Percentiles rank a stretch among this genome's conserved stretches.
Conservation (phyloP, 2,113 vertebrate genomes). For the Oncorhynchus masou region DNA sequence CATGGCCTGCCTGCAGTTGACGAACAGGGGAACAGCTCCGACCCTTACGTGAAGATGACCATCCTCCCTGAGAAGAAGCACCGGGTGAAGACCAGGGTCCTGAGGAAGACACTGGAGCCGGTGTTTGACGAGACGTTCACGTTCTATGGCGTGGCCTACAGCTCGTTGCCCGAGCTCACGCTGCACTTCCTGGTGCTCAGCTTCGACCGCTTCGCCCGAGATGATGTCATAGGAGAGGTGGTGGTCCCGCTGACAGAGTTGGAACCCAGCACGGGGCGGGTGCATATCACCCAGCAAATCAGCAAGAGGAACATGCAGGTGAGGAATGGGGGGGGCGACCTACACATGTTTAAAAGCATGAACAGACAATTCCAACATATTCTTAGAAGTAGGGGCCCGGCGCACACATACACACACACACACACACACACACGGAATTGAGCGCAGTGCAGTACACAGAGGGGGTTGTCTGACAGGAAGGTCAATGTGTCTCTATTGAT, state of each 20-base stretch:
- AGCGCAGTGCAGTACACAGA: neutral
- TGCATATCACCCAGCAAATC: conserved; percentile 90
- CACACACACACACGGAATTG: no score
- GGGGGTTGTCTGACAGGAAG: neutral
- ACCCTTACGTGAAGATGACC: conserved; percentile 98
- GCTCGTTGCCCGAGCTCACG: conserved; percentile 89
- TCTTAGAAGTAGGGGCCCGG: no score
- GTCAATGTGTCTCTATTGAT: neutral
- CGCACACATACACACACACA: neutral
- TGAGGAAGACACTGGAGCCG: conserved; percentile 90
- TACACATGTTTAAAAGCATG: no score
- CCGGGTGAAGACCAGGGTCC: conserved; percentile 91
- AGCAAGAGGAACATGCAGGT: conserved; percentile 94
- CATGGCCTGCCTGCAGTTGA: conserved; percentile 88
- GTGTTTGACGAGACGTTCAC: conserved; percentile 97
- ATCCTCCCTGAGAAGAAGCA: conserved; percentile 96
- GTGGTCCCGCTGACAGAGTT: conserved; percentile 90
- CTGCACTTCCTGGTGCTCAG: conserved; percentile 95
- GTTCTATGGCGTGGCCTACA: conserved; percentile 93
- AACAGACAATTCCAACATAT: no score
- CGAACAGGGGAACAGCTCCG: conserved; percentile 84
- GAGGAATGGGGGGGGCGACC: conserved; percentile 14
- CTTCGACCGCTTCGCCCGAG: conserved; percentile 94
- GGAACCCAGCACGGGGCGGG: conserved; percentile 91
- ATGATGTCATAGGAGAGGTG: conserved; percentile 92